These are phyloP conservation scores for Elysia crispata DNA, from an alignment of 2,888 invertebrate species.

Conservation along the genomic window DNA sequence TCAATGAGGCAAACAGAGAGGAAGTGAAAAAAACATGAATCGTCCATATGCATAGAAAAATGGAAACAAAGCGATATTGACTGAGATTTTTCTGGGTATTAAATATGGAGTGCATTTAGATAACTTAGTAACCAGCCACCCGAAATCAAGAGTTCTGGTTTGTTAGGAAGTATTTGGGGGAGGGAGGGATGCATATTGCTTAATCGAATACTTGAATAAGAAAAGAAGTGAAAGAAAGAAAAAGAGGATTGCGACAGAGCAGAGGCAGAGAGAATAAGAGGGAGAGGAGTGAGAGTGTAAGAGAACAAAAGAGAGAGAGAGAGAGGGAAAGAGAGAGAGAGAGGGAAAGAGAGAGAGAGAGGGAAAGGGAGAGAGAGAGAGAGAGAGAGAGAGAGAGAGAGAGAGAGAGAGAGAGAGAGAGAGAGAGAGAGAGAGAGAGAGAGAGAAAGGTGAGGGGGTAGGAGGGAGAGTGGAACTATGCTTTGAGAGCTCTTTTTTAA, in stretches of 20 bases:
- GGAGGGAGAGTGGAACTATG: not conserved
- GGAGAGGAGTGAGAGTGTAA: conserved; percentile 7
- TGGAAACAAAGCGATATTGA: conserved; percentile 5
- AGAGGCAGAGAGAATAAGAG: conserved; percentile 34
- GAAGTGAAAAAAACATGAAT: not conserved
- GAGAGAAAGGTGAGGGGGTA: no score
- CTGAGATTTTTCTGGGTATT: not conserved
- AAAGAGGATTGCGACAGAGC: not conserved
- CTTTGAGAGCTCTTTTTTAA: not conserved
- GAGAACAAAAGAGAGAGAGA: not conserved
- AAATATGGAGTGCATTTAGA: not conserved
- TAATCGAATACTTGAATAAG: no score
- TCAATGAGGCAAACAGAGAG: no score
- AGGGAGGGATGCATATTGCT: no score
- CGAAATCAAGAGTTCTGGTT: no score
- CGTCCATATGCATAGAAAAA: not conserved
- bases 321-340: conserved; percentile 11
- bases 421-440: not conserved
- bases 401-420: conserved; percentile 27
- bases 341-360: conserved; percentile 34
- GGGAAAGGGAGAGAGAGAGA: conserved; percentile 15
- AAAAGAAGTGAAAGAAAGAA: no score
- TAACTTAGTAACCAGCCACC: no score
- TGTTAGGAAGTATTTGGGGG: no score
- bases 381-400: conserved; percentile 29